A percentile compares a stretch with the other conserved stretches of the same genome.
phyloP scores from a whole-genome alignment of 2,113 vertebrate species.

The Calonectris borealis region DNA sequence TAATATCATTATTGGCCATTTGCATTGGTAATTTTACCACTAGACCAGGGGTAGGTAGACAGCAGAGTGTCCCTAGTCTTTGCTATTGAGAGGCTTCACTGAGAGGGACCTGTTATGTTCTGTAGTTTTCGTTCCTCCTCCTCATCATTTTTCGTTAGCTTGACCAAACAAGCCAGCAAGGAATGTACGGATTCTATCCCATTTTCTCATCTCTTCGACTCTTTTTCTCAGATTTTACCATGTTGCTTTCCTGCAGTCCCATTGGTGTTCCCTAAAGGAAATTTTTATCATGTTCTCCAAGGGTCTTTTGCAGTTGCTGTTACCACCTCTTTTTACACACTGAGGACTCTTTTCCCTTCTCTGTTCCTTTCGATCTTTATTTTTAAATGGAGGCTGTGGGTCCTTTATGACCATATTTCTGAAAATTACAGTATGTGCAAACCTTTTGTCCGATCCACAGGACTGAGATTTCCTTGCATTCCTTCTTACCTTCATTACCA shows the following conservation, averaged over 20 bases:
- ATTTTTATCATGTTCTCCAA: neutral
- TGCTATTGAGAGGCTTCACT: neutral
- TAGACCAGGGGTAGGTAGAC: neutral
- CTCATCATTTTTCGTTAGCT: neutral
- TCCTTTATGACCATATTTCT: neutral
- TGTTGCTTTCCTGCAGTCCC: neutral
- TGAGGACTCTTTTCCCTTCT: neutral
- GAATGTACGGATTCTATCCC: neutral
- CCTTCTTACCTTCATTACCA: neutral
- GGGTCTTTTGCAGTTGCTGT: neutral
- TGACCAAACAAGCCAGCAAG: neutral
- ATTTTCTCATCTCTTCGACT: neutral
- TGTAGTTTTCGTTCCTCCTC: neutral
- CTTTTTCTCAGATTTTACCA: neutral
- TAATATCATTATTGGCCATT: neutral
- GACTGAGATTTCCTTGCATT: neutral
- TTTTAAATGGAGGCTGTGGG: neutral
- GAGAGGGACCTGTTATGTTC: neutral
- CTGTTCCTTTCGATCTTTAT: neutral
- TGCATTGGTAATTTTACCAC: neutral
- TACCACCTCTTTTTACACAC: neutral
- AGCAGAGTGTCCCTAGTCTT: neutral
- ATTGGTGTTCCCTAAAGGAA: neutral
- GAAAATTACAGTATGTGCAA: neutral
- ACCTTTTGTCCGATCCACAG: neutral